phyloP scores from a whole-genome alignment of 2,888 invertebrate species.

The Ochropleura leucogaster region DNA sequence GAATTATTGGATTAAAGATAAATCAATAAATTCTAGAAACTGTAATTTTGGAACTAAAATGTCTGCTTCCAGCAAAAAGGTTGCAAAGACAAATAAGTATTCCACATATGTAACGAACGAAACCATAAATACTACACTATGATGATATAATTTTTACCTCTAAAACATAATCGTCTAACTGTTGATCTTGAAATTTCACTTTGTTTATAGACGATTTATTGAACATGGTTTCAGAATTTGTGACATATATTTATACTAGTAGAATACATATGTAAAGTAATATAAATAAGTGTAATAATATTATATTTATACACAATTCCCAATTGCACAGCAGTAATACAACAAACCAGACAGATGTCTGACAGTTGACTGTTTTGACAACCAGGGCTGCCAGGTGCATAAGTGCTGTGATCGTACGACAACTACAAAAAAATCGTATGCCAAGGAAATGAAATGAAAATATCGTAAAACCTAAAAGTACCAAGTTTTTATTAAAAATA shows the following conservation, averaged over 20 bases:
- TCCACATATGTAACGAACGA: too few species aligned
- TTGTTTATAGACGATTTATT: slow-evolving; percentile 73
- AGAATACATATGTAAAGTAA: not conserved
- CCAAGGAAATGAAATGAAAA: slow-evolving; percentile 17
- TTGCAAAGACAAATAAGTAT: not conserved
- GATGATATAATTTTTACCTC: slow-evolving; percentile 76
- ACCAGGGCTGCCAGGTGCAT: slow-evolving; percentile 8
- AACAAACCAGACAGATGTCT: too few species aligned
- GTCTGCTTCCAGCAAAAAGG: not conserved
- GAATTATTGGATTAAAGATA: not conserved
- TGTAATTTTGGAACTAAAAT: not conserved
- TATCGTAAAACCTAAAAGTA: slow-evolving; percentile 9
- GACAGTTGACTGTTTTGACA: too few species aligned
- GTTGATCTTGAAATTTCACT: slow-evolving; percentile 87
- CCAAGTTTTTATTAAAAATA: too few species aligned
- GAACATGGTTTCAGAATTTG: slow-evolving; percentile 73
- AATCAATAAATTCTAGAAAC: not conserved
- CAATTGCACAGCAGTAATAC: too few species aligned
- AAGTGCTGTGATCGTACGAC: slow-evolving; percentile 8
- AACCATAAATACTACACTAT: not conserved
- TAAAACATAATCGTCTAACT: slow-evolving; percentile 86
- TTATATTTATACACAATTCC: not conserved
- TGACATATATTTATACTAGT: slow-evolving; percentile 15
- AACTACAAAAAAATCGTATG: slow-evolving; percentile 16
- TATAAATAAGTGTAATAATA: not conserved